phyloP scores from a whole-genome alignment of 2,888 invertebrate species.

The Drosophila merina region DNA sequence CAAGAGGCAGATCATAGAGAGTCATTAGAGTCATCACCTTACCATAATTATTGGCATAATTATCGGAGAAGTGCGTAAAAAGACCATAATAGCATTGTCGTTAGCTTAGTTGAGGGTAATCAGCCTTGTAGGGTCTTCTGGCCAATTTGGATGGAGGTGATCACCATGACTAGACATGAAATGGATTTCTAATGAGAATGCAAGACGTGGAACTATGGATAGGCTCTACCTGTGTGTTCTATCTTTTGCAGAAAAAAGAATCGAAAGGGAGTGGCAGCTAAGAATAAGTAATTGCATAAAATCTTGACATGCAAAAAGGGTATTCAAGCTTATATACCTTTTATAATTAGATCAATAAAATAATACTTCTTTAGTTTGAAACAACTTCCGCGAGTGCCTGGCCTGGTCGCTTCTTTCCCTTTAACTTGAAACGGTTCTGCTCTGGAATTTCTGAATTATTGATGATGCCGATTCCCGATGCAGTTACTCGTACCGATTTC shows the following conservation, averaged over 20 bases:
- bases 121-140: constrained; percentile 24
- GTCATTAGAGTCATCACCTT: constrained; percentile 53
- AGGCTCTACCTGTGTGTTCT: constrained; percentile 31
- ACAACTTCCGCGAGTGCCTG: background rate
- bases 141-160: constrained; percentile 13
- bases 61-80: constrained; percentile 39
- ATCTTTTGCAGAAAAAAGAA: background rate
- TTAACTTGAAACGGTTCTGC: constrained; percentile 11
- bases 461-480: constrained; percentile 34
- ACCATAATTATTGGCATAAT: constrained; percentile 58
- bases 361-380: too few relatives aligned
- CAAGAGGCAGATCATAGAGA: constrained; percentile 34
- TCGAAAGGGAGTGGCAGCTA: constrained; percentile 10
- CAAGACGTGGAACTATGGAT: background rate
- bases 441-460: constrained; percentile 35
- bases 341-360: too few relatives aligned
- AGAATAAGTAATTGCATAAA: constrained; percentile 14
- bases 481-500: constrained; percentile 36
- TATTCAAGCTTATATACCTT: background rate
- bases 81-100: constrained; percentile 56
- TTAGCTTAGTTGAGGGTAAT: constrained; percentile 53
- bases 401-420: constrained; percentile 3
- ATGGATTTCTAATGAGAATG: constrained; percentile 41
- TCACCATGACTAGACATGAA: constrained; percentile 38
- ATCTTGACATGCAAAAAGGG: constrained; percentile 25